Base-by-base conservation (phyloP, 2,113 vertebrate genomes). In the cattle (Bos taurus) region DNA sequence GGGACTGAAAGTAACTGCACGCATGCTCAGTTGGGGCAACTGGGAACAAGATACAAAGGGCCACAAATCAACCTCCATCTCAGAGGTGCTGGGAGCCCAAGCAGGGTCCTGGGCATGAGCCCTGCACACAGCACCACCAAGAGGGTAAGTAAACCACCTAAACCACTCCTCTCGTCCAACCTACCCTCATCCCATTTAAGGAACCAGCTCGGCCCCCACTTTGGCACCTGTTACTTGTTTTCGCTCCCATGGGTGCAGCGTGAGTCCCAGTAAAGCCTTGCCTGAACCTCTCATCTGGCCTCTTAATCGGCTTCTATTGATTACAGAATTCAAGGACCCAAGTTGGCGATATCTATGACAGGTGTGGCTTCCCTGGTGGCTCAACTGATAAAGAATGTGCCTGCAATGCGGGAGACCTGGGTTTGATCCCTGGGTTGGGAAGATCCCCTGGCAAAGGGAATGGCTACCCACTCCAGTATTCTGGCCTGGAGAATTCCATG, bases 121-220 rank as follows among this genome's bases (percentile, higher is more conserved):
- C 77, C 7, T 17, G 46, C 43, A 30, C 77, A 80, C 46, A 17
- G 26, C 4, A 48, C 15, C 46, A 11, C 46, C 15, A 81, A 50
- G 6, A 10, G 9, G 16, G 46, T 12, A 6, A 48, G 46, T 9
- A 50, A 10, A 81, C 78, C 28, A 33, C 46, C 46, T 81, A 50
- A 19, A 5, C 2, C 28, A 6, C 2, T 3, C 46, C 46, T 81
- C 46, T 19, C 0, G 1, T 17, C 40, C 40, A 26, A 19, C 40
- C 77, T 17, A 33, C 78, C 28, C 26, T 19, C 78, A 6, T 33
- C 16, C 46, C 46, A 6, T 33, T 81, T 6, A 81, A 81, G 28
- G 46, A 50, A 50, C 10, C 67, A 74, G 67, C 67, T 74, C 1
- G 21, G 67, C n/a, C n/a, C n/a, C 46, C 46, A 33, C 25, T 17